Percentiles rank a stretch among this genome's conserved stretches.
Conservation (phyloP, 1,140 invertebrate genomes). For the Polypedilum pembai region DNA sequence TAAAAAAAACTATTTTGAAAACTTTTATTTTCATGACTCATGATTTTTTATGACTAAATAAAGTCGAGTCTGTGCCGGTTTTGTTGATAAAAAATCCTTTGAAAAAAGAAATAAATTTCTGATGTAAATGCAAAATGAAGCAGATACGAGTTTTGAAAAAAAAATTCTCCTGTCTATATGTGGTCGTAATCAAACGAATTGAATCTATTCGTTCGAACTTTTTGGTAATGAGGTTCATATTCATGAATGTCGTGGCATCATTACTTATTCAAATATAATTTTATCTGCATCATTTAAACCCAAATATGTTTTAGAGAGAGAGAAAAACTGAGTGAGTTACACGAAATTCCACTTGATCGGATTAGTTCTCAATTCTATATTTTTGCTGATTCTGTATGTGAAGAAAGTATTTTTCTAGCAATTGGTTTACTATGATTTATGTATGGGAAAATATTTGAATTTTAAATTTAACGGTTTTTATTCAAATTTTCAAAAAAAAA, state of each 20-base stretch:
- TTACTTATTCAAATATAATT: conserved; percentile 8
- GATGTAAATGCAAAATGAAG: not conserved
- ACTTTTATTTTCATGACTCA: not conserved
- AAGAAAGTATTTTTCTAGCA: too few relatives aligned
- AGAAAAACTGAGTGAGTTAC: not conserved
- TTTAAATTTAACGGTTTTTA: too few relatives aligned
- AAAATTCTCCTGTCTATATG: not conserved
- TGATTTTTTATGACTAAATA: not conserved
- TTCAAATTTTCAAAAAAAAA: too few relatives aligned
- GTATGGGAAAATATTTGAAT: too few relatives aligned
- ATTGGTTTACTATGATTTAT: too few relatives aligned
- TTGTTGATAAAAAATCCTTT: not conserved
- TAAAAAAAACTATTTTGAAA: conserved; percentile 3
- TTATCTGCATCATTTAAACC: conserved; percentile 17
- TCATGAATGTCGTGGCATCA: not conserved
- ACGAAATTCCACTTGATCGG: conserved; percentile 11
- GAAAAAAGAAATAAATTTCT: not conserved
- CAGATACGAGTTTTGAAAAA: not conserved
- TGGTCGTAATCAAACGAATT: not conserved
- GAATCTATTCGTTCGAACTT: not conserved
- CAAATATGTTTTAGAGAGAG: conserved; percentile 3
- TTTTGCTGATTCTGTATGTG: too few relatives aligned
- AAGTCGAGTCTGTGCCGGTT: too few relatives aligned
- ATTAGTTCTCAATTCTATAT: conserved; percentile 9
- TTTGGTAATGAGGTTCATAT: conserved; percentile 2